Evolutionary conservation across 2,888 invertebrate genomes (phyloP), one percentile per base, ranked within the genome.

Genomic region (Oligia latruncula): DNA sequence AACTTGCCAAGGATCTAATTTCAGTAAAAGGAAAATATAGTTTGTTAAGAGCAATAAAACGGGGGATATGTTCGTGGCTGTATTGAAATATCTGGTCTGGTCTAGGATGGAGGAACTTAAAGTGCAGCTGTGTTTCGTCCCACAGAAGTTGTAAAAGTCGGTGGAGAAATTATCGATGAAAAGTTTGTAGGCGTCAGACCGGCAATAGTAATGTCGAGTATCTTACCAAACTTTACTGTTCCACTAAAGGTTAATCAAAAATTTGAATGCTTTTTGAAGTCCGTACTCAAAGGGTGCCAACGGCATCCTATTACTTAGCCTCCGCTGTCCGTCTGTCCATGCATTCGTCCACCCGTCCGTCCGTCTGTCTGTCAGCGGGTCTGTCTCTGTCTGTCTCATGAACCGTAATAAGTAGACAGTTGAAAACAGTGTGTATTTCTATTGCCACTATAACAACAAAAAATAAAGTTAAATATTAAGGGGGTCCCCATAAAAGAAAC

Each of bases 21-120:
- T 82, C 81, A 82, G 83, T 87, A 85, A 89, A 89, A 89, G 87
- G 87, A 88, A 87, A 86, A 85, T 89, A 89, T 87, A 89, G 87
- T 88, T 88, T 75, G 84, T 87, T 85, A 84, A 76, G 74, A 65
- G 77, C 71, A 71, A 85, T 88, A 85, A 87, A 85, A 83, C 62
- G 58, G 40, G 70, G 60, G 77, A 87, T 88, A 70, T 75, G 77
- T 79, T 72, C 81, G 68, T 20, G 23, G 74, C 72, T 82, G 70
- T 76, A 88, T 87, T 86, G 82, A 82, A 84, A 88, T 87, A 84
- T 82, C 82, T 71, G 66, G 78, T 65, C 74, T 74, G 76, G 74
- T 70, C 68, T 70, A 35, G 64, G 6, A n/a, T 17, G 23, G 73
- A 13, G 6, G 67, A 80, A 80, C 73, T 85, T 64, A 1, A 49